These are phyloP conservation scores for Baronia brevicornis DNA, from an alignment of 2,888 invertebrate species.

Conservation along the genomic window DNA sequence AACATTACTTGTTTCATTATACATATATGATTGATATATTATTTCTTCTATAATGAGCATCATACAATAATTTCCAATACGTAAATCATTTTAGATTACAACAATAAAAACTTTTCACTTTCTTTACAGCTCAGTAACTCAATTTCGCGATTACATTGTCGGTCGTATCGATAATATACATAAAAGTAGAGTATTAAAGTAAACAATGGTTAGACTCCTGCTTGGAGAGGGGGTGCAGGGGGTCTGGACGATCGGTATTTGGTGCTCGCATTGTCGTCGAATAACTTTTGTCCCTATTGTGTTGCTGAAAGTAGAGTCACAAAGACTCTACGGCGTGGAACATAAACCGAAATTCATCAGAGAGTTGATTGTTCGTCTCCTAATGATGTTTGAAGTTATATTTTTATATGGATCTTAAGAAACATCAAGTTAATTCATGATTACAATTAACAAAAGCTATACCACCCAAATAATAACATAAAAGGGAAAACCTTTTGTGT, in stretches of 20 bases:
- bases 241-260: constrained; percentile 72
- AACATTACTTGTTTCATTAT: too few relatives aligned
- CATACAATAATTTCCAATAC: too few relatives aligned
- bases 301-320: constrained; percentile 71
- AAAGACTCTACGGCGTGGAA: constrained; percentile 68
- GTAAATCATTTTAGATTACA: constrained; percentile 11
- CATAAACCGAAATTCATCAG: constrained; percentile 75
- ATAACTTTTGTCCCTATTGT: constrained; percentile 77
- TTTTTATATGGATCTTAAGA: constrained; percentile 19
- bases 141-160: constrained; percentile 50
- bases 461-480: too few relatives aligned
- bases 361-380: constrained; percentile 65
- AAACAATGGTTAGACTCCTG: constrained; percentile 66
- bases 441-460: constrained; percentile 3
- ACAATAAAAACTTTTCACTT: constrained; percentile 4
- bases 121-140: constrained; percentile 35
- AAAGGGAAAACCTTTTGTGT: too few relatives aligned
- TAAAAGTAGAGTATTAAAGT: constrained; percentile 72
- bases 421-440: constrained; percentile 15
- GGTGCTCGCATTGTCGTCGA: constrained; percentile 75
- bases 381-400: constrained; percentile 56
- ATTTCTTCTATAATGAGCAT: too few relatives aligned
- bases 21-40: too few relatives aligned
- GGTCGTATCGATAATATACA: constrained; percentile 55
- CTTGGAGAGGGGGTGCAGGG: constrained; percentile 38